phyloP scores from a whole-genome alignment of 2,113 vertebrate genomes.

The Saguinus midas region DNA sequence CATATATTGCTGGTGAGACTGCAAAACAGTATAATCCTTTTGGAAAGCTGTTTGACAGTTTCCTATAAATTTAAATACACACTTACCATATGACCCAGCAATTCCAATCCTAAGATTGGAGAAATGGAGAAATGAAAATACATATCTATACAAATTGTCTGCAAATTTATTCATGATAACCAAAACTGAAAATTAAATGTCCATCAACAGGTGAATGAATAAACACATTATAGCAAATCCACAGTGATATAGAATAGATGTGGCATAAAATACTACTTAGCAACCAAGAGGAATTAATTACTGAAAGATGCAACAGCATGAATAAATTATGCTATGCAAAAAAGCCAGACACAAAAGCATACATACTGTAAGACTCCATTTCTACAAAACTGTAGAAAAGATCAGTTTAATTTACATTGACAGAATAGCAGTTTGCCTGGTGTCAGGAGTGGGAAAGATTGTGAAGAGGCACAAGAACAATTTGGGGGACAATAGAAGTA shows the following conservation, averaged over 20 bases:
- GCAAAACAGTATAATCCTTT: neutral
- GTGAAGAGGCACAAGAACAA: neutral
- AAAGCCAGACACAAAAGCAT: neutral
- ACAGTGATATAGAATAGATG: neutral
- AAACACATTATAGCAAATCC: neutral
- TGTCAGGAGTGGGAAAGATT: neutral
- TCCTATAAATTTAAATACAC: neutral
- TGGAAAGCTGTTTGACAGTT: neutral
- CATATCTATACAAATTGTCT: neutral
- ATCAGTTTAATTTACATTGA: neutral
- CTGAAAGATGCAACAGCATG: neutral
- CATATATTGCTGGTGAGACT: neutral
- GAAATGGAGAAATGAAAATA: neutral
- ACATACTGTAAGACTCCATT: neutral
- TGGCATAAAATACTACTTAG: neutral
- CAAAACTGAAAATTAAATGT: neutral
- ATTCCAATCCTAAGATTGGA: neutral
- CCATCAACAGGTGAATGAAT: neutral
- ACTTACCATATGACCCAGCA: neutral
- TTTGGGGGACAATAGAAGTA: neutral
- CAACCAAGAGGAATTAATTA: neutral
- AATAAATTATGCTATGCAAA: neutral
- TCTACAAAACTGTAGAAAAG: neutral
- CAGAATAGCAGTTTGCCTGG: neutral
- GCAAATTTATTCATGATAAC: neutral